Evolutionary conservation across 2,797 vertebrate genomes (phyloP).

Genomic region (Hydrolagus colliei): DNA sequence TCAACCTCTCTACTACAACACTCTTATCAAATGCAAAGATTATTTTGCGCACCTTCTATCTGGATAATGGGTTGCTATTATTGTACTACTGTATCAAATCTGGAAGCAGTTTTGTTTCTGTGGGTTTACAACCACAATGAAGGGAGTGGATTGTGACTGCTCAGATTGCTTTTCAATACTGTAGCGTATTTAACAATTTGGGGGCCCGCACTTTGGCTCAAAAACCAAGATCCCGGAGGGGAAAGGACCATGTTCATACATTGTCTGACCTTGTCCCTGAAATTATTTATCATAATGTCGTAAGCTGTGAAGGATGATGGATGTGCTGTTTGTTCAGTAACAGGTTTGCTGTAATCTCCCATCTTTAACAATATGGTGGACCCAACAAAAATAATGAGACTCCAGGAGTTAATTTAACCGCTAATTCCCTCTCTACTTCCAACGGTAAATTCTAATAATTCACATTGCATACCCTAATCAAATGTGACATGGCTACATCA

Average conservation of each 20-base stretch:
- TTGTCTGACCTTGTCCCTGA: slow-evolving; percentile 21
- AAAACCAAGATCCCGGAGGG: neutral
- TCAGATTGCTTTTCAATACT: slow-evolving; percentile 8
- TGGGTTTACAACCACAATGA: neutral
- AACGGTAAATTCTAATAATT: neutral
- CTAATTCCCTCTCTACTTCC: neutral
- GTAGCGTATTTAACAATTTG: neutral
- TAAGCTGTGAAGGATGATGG: slow-evolving; percentile 16
- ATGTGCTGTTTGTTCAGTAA: neutral
- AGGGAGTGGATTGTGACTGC: neutral
- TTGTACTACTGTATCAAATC: slow-evolving; percentile 1
- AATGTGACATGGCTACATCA: neutral
- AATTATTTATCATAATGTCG: slow-evolving; percentile 25
- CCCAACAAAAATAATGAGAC: no score
- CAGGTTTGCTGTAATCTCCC: neutral
- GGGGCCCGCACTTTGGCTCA: neutral
- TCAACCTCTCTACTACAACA: neutral
- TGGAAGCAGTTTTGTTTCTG: slow-evolving; percentile 7
- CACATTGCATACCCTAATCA: neutral
- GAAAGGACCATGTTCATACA: slow-evolving; percentile 25
- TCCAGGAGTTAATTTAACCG: no score
- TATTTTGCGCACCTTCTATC: neutral
- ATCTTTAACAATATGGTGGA: neutral
- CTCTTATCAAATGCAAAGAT: neutral
- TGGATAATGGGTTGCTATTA: neutral